Base-by-base conservation (phyloP, 2,888 invertebrate species). In the Alloplasta piceator region DNA sequence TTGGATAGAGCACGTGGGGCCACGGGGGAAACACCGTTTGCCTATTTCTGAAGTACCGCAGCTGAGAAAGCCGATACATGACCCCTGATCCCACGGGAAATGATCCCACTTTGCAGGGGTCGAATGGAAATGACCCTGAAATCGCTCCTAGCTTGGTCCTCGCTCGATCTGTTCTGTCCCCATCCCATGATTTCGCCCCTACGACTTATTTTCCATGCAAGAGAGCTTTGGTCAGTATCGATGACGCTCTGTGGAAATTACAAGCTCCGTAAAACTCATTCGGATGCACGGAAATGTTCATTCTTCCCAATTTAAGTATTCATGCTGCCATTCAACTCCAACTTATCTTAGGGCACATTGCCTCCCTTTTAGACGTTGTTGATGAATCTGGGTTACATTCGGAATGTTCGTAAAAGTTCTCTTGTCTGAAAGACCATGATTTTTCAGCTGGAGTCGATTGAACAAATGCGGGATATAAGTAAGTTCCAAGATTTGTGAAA, bases 61-160 rank as follows among this genome's bases (percentile, higher is more conserved):
- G 72, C 36, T n/a, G 78, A 78, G 83, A 67, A 79, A 70, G 68
- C 75, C 80, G 83, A 82, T 85, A 86, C 86, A 81, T 85, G 85
- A 70, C 81, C 83, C 83, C 81, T 36, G 78, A 84, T 87, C 92
- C 86, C 91, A 71, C 80, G 92, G 92, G 92, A 92, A 92, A 92
- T 92, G 92, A 91, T 89, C 86, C 89, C 90, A 90, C 90, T 91
- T 90, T 90, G 90, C 89, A 87, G 89, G 89, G 88, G 87, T 89
- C 88, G 88, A 90, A 92, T 92, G 90, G 91, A 91, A 91, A 91
- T 91, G 89, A 90, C 89, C 89, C 87, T 78, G 78, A 88, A 89
- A 90, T 89, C 89, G 89, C 86, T 88, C 85, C 80, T 82, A 14
- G 70, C 66, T 63, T 43, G 39, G 41, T 48, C 14, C 46, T 16